A percentile compares a stretch with the other conserved stretches of the same genome.
phyloP scores from a whole-genome alignment of 2,113 vertebrate species.

The Coptodon rendalli region DNA sequence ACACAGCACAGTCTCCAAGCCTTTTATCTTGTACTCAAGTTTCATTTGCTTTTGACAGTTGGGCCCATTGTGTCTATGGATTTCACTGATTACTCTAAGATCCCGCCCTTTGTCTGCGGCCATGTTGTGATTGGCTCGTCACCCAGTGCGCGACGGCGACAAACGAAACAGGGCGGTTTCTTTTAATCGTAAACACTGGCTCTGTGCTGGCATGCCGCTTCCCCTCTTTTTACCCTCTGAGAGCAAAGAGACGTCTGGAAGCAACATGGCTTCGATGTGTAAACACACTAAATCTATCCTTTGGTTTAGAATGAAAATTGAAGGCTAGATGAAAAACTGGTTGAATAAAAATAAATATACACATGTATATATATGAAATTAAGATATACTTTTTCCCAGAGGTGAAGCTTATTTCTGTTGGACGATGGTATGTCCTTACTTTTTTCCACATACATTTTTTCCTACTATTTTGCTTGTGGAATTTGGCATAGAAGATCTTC shows the following conservation, averaged over 20 bases:
- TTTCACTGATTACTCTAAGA: neutral
- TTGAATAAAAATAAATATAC: neutral
- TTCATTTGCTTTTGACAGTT: neutral
- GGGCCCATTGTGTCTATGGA: neutral
- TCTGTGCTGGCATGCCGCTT: neutral
- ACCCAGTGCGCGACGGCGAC: neutral
- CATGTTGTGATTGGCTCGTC: conserved; percentile 26
- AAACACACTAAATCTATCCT: neutral
- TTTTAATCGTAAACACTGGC: neutral
- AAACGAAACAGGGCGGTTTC: neutral
- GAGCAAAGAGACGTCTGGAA: neutral
- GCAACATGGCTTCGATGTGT: neutral
- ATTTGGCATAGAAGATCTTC: neutral
- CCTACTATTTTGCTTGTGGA: neutral
- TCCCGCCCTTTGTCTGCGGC: neutral
- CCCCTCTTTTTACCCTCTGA: neutral
- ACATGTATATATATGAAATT: neutral
- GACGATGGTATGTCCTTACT: neutral
- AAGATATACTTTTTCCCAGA: neutral
- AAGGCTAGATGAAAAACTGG: neutral
- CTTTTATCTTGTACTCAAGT: neutral
- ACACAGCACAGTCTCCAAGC: neutral
- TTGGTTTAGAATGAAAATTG: neutral
- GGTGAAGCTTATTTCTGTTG: neutral
- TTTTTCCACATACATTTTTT: neutral